Evolutionary conservation across 2,797 vertebrate genomes (phyloP).

Genomic region (Brachyalestes nurse): DNA sequence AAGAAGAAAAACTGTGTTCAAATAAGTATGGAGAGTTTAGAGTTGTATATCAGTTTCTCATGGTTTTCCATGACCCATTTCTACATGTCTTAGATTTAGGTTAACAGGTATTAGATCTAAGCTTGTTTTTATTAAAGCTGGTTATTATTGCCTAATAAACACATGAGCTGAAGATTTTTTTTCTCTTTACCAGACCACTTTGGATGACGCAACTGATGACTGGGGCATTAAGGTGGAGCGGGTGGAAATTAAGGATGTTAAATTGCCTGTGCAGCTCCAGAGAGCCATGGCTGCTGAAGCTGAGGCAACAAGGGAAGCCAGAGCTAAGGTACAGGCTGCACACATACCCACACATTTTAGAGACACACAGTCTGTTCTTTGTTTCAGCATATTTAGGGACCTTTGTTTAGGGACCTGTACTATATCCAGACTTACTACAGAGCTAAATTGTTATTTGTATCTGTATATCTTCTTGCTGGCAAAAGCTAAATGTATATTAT

Average conservation of each 20-base stretch:
- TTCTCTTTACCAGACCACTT: constrained; percentile 72
- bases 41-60: no score
- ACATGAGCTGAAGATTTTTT: background rate
- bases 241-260: constrained; percentile 98
- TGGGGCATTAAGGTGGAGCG: constrained; percentile 99
- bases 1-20: no score
- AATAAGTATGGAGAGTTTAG: no score
- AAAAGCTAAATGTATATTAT: background rate
- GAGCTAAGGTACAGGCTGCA: constrained; percentile 86
- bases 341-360: background rate
- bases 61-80: no score
- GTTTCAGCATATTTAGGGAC: background rate
- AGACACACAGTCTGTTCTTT: background rate
- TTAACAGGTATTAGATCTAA: background rate
- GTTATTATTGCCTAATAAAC: background rate
- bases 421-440: background rate
- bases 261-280: constrained; percentile 93
- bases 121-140: background rate
- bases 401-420: no score
- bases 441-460: background rate
- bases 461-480: background rate
- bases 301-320: constrained; percentile 90
- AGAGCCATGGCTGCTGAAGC: constrained; percentile 98
- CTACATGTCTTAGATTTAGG: no score
- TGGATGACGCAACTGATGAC: constrained; percentile 91